These are phyloP conservation scores for Odontamblyopus lacepedii DNA, from an alignment of 2,797 vertebrate genomes.

Conservation along the genomic window DNA sequence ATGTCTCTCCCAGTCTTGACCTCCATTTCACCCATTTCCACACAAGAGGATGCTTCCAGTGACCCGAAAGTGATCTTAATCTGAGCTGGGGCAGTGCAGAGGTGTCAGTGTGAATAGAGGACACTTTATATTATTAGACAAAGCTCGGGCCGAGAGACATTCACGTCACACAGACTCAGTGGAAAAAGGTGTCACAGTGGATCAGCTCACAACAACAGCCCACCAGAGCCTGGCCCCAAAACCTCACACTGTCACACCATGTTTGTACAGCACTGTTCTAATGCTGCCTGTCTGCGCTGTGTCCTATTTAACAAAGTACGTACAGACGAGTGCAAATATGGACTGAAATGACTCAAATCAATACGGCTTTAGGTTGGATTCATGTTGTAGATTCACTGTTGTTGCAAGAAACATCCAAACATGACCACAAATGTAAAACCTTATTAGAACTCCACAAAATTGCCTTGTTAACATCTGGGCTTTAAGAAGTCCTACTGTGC, in stretches of 20 bases:
- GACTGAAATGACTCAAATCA: neutral
- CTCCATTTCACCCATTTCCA: no score
- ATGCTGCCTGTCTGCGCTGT: neutral
- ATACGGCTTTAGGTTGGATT: neutral
- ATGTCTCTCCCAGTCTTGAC: no score
- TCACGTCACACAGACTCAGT: constrained; percentile 37
- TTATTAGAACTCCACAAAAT: no score
- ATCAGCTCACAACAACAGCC: constrained; percentile 31
- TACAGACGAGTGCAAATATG: neutral
- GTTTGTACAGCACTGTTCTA: neutral
- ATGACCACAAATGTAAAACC: no score
- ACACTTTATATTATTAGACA: constrained; percentile 4
- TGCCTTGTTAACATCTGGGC: no score
- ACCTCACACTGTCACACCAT: constrained; percentile 17
- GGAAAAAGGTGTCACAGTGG: constrained; percentile 41
- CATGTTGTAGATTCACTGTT: no score
- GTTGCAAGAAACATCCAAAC: no score
- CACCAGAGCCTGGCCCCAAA: constrained; percentile 18
- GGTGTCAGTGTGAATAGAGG: neutral
- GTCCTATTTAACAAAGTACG: neutral
- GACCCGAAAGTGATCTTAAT: neutral
- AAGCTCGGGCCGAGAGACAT: constrained; percentile 32
- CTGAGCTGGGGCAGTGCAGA: neutral
- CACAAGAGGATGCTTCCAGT: neutral
- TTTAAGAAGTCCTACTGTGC: no score